A percentile compares a stretch with the other conserved stretches of the same genome.
phyloP scores from a whole-genome alignment of 2,113 vertebrate genomes.

The Tor tambroides region DNA sequence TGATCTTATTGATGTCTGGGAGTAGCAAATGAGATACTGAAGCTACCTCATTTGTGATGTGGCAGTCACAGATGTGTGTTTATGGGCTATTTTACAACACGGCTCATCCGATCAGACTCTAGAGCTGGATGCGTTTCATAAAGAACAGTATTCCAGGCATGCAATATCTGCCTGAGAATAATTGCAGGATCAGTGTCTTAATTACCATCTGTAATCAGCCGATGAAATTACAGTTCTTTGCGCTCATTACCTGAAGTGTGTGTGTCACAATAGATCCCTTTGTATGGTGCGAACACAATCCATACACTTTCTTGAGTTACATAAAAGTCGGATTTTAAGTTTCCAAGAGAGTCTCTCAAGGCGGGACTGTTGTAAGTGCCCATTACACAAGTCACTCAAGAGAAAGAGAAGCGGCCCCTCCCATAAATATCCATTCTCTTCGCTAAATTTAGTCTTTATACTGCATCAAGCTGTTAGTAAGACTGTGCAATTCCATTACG shows the following conservation, averaged over 20 bases:
- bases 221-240: constrained; percentile 60
- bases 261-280: constrained; percentile 53
- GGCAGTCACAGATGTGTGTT: not conserved
- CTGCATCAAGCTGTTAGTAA: constrained; percentile 22
- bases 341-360: constrained; percentile 7
- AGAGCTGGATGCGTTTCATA: not conserved
- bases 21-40: not conserved
- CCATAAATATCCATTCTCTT: constrained; percentile 13
- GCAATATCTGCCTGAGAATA: constrained; percentile 62
- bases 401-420: not conserved
- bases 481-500: constrained; percentile 29
- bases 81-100: not conserved
- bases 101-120: not conserved
- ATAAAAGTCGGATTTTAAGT: constrained; percentile 20
- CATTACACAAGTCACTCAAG: constrained; percentile 24
- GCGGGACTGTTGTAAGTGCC: not conserved
- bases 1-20: not conserved
- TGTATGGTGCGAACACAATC: not conserved
- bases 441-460: constrained; percentile 19
- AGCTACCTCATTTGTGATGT: not conserved
- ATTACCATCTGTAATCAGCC: constrained; percentile 68
- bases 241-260: constrained; percentile 62
- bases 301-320: constrained; percentile 1
- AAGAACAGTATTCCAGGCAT: constrained; percentile 56
- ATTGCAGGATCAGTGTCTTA: constrained; percentile 70